Base-by-base conservation (phyloP, 2,888 invertebrate genomes). In the Drosophila conformis region DNA sequence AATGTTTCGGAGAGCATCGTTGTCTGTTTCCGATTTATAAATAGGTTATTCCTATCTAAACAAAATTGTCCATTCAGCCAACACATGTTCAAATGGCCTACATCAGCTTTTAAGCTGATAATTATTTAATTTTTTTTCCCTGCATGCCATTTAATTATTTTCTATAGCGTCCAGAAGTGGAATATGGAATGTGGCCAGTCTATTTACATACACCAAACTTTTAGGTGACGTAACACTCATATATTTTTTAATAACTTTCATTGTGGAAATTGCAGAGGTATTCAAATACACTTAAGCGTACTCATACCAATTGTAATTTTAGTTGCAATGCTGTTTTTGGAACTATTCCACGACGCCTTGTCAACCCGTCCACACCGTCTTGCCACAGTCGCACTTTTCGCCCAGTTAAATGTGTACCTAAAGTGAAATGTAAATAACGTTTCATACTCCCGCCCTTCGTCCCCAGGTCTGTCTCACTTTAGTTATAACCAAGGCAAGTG, bases 381-480 rank as follows among this genome's bases (percentile, higher is more conserved):
- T 33, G 33, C 53, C 29, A 48, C 18, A 31, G 36, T 51, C 56
- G 15, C 40, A 57, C n/a, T 48, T 52, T 38, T 35, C 42, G 49
- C 21, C 10, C 27, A 68, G 66, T 74, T 76, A 74, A 80, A 79
- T 78, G 76, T 73, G 59, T 64, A 57, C 69, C 74, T 69, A 68
- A 85, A 78, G 72, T 73, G 66, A 80, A 83, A 83, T 78, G 83
- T 81, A 83, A 82, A 82, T 83, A 83, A 74, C 76, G 56, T 60
- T 42, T 57, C 31, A 21, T 49, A 33, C 36, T 2, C 54, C n/a
- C 36, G 1, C 21, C 40, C 25, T 48, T 2, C 38, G 38, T 31
- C 18, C 36, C 29, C 13, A 27, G 13, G 13, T 56, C 59, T 33
- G 29, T 46, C 15, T 25, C 46, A 29, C 21, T 60, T 53, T 36